Base-by-base conservation (phyloP, 2,797 vertebrate species). In the Miopithecus talapoin region DNA sequence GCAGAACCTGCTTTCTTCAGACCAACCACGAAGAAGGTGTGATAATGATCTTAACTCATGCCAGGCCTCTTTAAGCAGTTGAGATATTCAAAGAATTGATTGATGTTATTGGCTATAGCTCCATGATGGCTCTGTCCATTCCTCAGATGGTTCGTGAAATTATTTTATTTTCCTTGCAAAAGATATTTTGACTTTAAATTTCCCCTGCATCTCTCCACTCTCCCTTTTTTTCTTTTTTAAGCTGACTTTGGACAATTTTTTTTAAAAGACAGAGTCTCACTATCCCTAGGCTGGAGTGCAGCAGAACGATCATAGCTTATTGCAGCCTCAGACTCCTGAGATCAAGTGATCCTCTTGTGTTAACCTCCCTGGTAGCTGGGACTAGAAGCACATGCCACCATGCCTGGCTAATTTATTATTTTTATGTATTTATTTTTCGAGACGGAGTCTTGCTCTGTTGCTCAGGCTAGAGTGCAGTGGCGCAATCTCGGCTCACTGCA, bases 81-180 rank as follows among this genome's bases (percentile, higher is more conserved):
- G 70, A 72, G 76, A 39, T 16, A 28, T 2, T 21, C n/a, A 17
- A 17, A 39, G 78, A n/a, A 5, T 33, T 91, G 48, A 0, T 1
- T 8, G 33, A 14, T 36, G 2, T 3, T 11, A 14, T 17, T 8
- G 11, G 36, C 48, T n/a, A 2, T 26, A 5, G 2, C 17, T 14
- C 55, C 1, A 0, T 0, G 5, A 33, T 4, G 21, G 10, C 5
- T 9, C 5, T 28, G 16, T 22, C n/a, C n/a, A 33, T 33, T n/a
- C 41, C 76, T 84, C 70, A 13, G 26, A 19, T 59, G 41, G 14
- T 41, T 89, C 12, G 17, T 83, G 8, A 39, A 50, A 26, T 75
- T 24, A 30, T 83, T 72, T 26, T n/a, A 4, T 61, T 76, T 89
- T 85, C 74, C 41, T 61, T 76, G 9, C 11, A 74, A 81, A 92